These are phyloP conservation scores for Stictonetta naevosa DNA, from an alignment of 2,113 vertebrate genomes.

Conservation along the genomic window DNA sequence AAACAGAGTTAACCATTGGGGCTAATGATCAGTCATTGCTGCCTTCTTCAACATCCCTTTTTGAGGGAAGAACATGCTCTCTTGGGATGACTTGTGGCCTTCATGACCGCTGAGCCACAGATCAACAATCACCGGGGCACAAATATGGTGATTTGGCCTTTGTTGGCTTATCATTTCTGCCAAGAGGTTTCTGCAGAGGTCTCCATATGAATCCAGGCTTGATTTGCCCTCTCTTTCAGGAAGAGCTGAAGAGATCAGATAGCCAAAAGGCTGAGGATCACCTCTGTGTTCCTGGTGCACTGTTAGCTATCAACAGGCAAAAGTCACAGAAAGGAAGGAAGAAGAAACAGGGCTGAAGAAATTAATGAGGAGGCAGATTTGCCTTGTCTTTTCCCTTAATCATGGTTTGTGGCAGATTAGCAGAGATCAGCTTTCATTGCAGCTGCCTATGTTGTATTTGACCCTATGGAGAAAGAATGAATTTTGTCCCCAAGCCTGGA, in stretches of 20 bases:
- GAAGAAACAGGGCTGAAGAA: not conserved
- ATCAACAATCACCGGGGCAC: not conserved
- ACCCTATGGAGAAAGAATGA: not conserved
- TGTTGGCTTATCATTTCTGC: not conserved
- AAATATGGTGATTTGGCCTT: not conserved
- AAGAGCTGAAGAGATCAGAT: not conserved
- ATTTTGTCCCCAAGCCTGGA: constrained; percentile 11
- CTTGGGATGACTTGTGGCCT: not conserved
- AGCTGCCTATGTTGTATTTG: constrained; percentile 24
- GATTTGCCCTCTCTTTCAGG: not conserved
- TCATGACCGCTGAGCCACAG: rapidly evolving
- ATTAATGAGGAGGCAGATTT: not conserved
- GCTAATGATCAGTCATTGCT: not conserved
- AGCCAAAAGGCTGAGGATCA: not conserved
- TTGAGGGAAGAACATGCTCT: not conserved
- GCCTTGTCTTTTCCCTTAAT: not conserved
- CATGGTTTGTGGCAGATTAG: not conserved
- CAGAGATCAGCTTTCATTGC: constrained; percentile 18
- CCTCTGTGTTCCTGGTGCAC: not conserved
- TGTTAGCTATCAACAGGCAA: not conserved
- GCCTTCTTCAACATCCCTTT: not conserved
- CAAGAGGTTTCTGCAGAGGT: not conserved
- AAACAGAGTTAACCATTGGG: not conserved
- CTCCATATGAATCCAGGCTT: not conserved
- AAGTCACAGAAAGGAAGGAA: not conserved